Percentiles rank a stretch among this genome's conserved stretches.
Conservation (phyloP, 2,888 invertebrate genomes). For the Artemia sp. region DNA sequence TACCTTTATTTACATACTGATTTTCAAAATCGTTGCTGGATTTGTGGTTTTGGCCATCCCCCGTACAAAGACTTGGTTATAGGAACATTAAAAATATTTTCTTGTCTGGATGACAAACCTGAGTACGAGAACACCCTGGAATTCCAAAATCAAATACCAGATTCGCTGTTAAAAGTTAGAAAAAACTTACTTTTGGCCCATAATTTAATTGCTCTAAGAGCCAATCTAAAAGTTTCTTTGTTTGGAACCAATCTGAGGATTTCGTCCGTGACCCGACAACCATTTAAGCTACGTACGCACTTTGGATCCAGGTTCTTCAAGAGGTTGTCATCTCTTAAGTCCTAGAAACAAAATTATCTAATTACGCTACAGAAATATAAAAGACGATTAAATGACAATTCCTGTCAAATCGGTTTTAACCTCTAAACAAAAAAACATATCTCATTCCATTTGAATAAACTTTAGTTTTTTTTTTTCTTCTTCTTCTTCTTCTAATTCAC, state of each 20-base stretch:
- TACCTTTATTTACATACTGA: no score
- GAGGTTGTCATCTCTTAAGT: constrained; percentile 72
- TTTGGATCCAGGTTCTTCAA: constrained; percentile 88
- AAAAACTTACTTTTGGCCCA: constrained; percentile 87
- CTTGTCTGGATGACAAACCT: no score
- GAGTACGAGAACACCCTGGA: no score
- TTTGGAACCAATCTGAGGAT: constrained; percentile 88
- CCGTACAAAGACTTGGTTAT: no score
- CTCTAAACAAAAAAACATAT: not conserved
- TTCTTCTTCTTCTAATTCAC: no score
- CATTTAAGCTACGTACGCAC: constrained; percentile 90
- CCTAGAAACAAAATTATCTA: constrained; percentile 35
- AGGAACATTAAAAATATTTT: no score
- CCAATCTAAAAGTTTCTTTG: constrained; percentile 78
- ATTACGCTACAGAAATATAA: constrained; percentile 20
- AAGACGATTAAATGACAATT: constrained; percentile 17
- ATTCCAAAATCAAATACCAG: no score
- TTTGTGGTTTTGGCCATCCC: no score
- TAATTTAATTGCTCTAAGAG: constrained; percentile 82
- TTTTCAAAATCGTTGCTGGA: no score
- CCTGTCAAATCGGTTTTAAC: not conserved
- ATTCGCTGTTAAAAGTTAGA: no score
- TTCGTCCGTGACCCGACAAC: constrained; percentile 96
- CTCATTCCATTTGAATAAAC: not conserved
- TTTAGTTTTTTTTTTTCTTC: not conserved